Base-by-base conservation (phyloP, 2,797 vertebrate genomes). In the Anguilla pacifica region DNA sequence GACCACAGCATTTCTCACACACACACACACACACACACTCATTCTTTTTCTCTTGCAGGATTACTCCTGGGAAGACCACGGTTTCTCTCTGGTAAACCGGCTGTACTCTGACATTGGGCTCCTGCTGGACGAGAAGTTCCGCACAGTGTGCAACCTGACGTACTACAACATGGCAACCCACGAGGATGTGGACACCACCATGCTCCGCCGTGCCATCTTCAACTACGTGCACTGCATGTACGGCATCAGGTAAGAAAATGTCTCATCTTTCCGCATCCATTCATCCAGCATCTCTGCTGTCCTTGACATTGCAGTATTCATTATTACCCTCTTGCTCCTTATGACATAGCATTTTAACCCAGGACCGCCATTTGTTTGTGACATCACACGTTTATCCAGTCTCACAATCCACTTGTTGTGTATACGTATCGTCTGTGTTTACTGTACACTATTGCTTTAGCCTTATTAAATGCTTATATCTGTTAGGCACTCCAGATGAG, bases 221-320 rank as follows among this genome's bases (percentile, higher is more conserved):
- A 97, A 97, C 93, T 97, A 97, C 39, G 96, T 97, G 86, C 97
- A 97, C 93, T 97, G 97, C 94, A 97, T 97, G 96, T 97, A 96
- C 90, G 97, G 97, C 93, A 97, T 97, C 95, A 97, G 96, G 97
- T 97, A 92, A 0, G 84, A 67, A 13, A 7, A 15, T 25, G 35
- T 11, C 59, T 67, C 89, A 74, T 1, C 3, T 13, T 28, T 6
- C 53, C 0, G 1, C 15, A 43, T 25, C 43, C 6, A 6, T 83
- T n/a, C 81, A 83, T 10, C 25, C 35, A 43, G 28, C 28, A n/a
- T n/a, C 64, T n/a, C n/a, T 72, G n/a, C 28, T 28, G n/a, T 70
- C 10, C n/a, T 28, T 9, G 1, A 28, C 25, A n/a, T 28, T 70
- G 25, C 25, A 11, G 7, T 11, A 70, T 70, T 28, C 64, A 70